Evolutionary conservation across 53 echinoderm and acorn worm species (phyloP).

Genomic region (Apostichopus leukothele): DNA sequence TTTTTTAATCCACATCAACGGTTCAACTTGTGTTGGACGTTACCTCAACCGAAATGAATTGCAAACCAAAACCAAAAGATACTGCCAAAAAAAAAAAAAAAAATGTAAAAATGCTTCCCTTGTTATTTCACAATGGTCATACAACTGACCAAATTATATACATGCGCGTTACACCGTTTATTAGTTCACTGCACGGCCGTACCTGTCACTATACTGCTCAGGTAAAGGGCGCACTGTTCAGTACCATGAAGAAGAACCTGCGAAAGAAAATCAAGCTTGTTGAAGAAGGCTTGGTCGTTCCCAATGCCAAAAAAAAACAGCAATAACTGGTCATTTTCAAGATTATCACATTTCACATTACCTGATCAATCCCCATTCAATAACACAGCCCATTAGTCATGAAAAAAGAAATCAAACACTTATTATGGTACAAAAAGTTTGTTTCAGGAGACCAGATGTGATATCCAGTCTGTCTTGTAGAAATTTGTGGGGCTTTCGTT

Average conservation of each 20-base stretch:
- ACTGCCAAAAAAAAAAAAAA: background rate
- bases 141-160: conserved; percentile 4
- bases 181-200: conserved; percentile 22
- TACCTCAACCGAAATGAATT: background rate
- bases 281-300: background rate
- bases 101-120: background rate
- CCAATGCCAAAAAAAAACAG: background rate
- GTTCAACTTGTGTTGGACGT: no score
- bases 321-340: background rate
- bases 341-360: no score
- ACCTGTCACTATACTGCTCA: conserved; percentile 25
- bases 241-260: conserved; percentile 47
- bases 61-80: background rate
- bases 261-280: conserved; percentile 31
- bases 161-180: conserved; percentile 2
- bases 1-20: no score
- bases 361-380: no score
- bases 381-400: no score
- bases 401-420: no score
- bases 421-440: no score
- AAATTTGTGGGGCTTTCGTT: no score
- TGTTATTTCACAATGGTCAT: background rate
- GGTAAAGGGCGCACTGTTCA: conserved; percentile 41
- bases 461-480: no score
- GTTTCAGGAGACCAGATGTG: no score